These are phyloP conservation scores for Tryphoninae sp. DNA, from an alignment of 2,888 invertebrate species.

Conservation along the genomic window DNA sequence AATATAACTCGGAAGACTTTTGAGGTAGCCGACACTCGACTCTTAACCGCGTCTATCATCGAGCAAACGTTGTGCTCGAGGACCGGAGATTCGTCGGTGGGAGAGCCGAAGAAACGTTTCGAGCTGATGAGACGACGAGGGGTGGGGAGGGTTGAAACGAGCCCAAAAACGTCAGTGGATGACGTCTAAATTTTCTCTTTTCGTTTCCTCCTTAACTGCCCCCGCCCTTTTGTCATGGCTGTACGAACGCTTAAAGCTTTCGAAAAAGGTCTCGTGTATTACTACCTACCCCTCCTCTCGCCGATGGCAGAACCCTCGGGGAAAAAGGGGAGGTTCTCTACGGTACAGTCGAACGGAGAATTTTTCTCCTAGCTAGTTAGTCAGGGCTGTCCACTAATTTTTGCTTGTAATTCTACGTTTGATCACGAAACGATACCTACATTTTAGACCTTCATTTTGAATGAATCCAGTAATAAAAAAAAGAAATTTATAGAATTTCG, in stretches of 20 bases:
- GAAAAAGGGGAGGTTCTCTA: conserved; percentile 66
- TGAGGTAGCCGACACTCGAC: conserved; percentile 66
- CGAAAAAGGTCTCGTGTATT: conserved; percentile 60
- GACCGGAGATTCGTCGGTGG: conserved; percentile 56
- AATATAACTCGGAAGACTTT: conserved; percentile 65
- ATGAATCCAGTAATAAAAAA: background rate
- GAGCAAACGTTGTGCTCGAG: conserved; percentile 59
- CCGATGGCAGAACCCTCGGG: conserved; percentile 51
- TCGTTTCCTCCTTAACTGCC: conserved; percentile 75
- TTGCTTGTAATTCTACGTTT: conserved; percentile 15
- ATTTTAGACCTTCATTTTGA: background rate
- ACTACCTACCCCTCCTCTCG: conserved; percentile 59
- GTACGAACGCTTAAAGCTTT: conserved; percentile 66
- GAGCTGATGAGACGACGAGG: conserved; percentile 58
- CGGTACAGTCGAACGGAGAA: conserved; percentile 68
- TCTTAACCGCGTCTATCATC: conserved; percentile 73
- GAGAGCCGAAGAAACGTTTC: conserved; percentile 32
- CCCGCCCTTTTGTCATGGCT: conserved; percentile 78
- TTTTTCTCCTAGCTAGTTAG: conserved; percentile 41
- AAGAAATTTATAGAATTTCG: background rate
- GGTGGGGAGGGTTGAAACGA: conserved; percentile 66
- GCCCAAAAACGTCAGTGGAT: conserved; percentile 77
- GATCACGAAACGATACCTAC: background rate
- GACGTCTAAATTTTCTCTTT: conserved; percentile 80
- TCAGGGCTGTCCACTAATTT: conserved; percentile 65